These are phyloP conservation scores for Harpagifer antarcticus DNA, from an alignment of 2,797 vertebrate species.

Conservation along the genomic window DNA sequence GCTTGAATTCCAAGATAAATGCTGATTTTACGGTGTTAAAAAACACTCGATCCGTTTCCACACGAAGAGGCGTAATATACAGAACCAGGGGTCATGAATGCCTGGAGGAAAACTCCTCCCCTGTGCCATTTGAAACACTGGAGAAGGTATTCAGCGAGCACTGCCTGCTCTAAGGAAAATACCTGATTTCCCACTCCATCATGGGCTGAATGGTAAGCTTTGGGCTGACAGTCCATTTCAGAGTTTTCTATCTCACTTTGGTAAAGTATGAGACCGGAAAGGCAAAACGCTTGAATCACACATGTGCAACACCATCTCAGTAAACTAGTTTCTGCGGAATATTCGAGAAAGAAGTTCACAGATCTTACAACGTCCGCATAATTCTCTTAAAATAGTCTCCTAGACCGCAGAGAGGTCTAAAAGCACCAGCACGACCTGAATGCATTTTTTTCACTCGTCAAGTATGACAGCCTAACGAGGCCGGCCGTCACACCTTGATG, in stretches of 20 bases:
- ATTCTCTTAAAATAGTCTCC: neutral
- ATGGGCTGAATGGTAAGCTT: conserved; percentile 54
- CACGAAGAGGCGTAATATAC: conserved; percentile 33
- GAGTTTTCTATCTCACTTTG: conserved; percentile 59
- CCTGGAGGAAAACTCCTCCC: conserved; percentile 48
- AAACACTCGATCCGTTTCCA: conserved; percentile 38
- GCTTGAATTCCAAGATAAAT: conserved; percentile 46
- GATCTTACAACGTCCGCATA: conserved; percentile 4
- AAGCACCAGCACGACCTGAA: conserved; percentile 33
- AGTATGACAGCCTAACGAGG: conserved; percentile 51
- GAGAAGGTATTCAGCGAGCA: conserved; percentile 50
- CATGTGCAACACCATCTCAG: conserved; percentile 2
- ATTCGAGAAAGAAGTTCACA: conserved; percentile 19
- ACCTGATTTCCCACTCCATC: conserved; percentile 68
- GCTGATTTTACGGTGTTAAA: conserved; percentile 34
- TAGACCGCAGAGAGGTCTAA: neutral
- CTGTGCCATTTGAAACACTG: conserved; percentile 51
- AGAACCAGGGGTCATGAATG: conserved; percentile 47
- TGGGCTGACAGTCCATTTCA: conserved; percentile 64
- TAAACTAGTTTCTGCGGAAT: conserved; percentile 29
- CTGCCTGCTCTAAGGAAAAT: conserved; percentile 55
- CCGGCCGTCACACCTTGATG: conserved; percentile 44
- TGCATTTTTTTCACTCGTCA: conserved; percentile 48
- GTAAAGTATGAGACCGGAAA: conserved; percentile 27
- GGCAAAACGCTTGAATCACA: conserved; percentile 42